These are phyloP conservation scores for Meleagris gallopavo DNA, from an alignment of 2,113 vertebrate genomes.

Conservation along the genomic window DNA sequence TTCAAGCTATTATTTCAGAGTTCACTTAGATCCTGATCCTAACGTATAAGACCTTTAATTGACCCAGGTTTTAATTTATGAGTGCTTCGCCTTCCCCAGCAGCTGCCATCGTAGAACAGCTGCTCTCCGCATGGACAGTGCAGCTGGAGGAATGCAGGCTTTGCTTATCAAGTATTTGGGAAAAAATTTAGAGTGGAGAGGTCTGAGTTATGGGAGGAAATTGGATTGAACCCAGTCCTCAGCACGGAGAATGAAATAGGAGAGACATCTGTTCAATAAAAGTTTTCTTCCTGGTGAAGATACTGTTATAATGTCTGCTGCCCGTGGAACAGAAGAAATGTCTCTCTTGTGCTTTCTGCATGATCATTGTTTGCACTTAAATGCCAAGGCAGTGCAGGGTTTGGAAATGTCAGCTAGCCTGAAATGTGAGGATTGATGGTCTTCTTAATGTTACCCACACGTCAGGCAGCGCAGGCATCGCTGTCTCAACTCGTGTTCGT, in stretches of 20 bases:
- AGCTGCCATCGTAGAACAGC: not conserved
- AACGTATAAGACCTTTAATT: not conserved
- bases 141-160: not conserved
- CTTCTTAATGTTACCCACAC: not conserved
- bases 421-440: not conserved
- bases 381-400: not conserved
- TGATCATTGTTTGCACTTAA: not conserved
- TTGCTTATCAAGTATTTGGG: not conserved
- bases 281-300: not conserved
- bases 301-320: not conserved
- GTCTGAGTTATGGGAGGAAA: not conserved
- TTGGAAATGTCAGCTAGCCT: not conserved
- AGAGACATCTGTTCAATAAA: not conserved
- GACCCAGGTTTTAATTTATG: not conserved
- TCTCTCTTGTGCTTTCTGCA: not conserved
- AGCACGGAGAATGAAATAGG: not conserved
- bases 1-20: not conserved
- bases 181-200: not conserved
- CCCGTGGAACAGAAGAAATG: not conserved
- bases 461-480: not conserved
- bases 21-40: not conserved
- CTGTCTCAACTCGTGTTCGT: not conserved
- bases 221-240: not conserved
- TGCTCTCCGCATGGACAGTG: not conserved
- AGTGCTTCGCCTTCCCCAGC: not conserved